Conservation (phyloP, 2,797 vertebrate species). For the Sebastes itinus region DNA sequence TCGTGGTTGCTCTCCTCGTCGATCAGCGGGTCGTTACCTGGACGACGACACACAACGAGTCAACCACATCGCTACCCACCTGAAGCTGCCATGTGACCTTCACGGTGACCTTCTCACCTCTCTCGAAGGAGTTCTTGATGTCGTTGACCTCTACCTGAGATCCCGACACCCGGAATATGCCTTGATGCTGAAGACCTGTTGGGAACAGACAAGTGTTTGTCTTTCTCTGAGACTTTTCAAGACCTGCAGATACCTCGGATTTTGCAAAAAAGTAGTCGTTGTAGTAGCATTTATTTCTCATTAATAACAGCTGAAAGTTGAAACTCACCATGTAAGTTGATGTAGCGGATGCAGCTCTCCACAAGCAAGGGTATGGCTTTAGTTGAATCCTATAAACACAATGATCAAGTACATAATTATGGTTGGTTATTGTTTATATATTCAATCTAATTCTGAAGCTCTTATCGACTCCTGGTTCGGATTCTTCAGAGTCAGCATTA, state of each 20-base stretch:
- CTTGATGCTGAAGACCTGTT: constrained; percentile 97
- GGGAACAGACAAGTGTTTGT: not conserved
- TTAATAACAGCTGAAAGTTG: not conserved
- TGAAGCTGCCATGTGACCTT: not conserved
- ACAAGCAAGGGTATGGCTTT: constrained; percentile 97
- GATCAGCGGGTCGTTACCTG: constrained; percentile 96
- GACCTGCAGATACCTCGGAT: not conserved
- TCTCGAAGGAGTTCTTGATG: constrained; percentile 99
- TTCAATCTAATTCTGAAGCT: no score
- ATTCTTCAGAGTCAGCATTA: no score
- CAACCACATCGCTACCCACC: not conserved
- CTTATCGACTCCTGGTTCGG: no score
- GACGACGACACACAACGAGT: constrained; percentile 7
- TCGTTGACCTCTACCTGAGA: constrained; percentile 99
- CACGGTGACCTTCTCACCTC: constrained; percentile 84
- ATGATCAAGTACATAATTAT: no score
- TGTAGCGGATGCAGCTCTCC: constrained; percentile 98
- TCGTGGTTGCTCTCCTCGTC: constrained; percentile 99
- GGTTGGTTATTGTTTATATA: no score
- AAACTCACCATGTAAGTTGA: constrained; percentile 96
- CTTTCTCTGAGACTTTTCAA: not conserved
- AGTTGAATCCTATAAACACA: constrained; percentile 87
- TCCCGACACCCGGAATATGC: constrained; percentile 97
- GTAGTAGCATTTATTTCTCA: no score
- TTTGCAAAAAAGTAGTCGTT: not conserved